Evolutionary conservation across 2,888 invertebrate genomes (phyloP).

Genomic region (Drosophila niveifrons): DNA sequence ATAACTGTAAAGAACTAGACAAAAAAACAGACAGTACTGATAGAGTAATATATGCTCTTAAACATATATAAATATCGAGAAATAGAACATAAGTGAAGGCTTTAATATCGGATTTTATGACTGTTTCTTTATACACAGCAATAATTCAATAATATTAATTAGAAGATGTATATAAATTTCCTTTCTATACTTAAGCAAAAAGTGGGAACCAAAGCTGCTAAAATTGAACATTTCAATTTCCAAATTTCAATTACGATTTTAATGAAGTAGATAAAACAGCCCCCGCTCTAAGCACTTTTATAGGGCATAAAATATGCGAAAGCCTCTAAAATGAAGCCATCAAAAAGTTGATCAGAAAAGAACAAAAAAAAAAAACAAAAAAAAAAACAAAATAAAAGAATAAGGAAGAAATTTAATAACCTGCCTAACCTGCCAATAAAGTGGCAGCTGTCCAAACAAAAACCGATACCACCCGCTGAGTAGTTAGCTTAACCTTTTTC

Average conservation of each 20-base stretch:
- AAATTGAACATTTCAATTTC: neutral
- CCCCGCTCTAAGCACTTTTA: neutral
- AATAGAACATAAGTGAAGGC: too few species aligned
- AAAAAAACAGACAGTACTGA: too few species aligned
- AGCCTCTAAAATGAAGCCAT: constrained; percentile 65
- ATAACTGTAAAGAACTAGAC: too few species aligned
- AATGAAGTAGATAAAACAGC: neutral
- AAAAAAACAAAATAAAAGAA: constrained; percentile 53
- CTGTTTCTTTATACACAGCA: too few species aligned
- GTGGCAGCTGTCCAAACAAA: constrained; percentile 80
- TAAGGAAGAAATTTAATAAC: constrained; percentile 75
- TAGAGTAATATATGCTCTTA: too few species aligned
- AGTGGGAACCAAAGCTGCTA: too few species aligned
- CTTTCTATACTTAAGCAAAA: neutral
- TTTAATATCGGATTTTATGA: too few species aligned
- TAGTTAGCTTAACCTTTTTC: constrained; percentile 72
- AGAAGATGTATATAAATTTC: neutral
- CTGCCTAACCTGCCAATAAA: constrained; percentile 69
- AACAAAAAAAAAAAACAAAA: constrained; percentile 47
- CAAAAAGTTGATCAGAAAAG: constrained; percentile 69
- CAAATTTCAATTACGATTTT: neutral
- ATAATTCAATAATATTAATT: neutral
- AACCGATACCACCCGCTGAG: constrained; percentile 49
- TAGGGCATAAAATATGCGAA: constrained; percentile 20
- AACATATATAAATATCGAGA: too few species aligned